phyloP scores from a whole-genome alignment of 2,113 vertebrate species.

The Peromyscus leucopus region DNA sequence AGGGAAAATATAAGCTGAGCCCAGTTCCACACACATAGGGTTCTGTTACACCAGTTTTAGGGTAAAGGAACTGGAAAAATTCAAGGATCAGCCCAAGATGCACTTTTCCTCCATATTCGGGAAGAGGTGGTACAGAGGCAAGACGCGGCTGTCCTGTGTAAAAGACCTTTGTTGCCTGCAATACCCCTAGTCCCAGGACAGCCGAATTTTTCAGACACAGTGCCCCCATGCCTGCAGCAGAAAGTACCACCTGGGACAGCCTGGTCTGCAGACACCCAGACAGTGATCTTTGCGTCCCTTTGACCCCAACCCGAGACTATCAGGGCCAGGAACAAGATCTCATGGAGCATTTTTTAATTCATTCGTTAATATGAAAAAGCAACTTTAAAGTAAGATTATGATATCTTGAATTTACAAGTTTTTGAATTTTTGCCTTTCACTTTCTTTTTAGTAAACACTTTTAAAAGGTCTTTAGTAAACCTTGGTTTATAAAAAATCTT shows the following conservation, averaged over 20 bases:
- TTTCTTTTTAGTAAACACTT: background rate
- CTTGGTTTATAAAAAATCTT: constrained; percentile 7
- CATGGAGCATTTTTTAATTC: background rate
- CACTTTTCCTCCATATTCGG: constrained; percentile 95
- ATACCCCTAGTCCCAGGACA: constrained; percentile 71
- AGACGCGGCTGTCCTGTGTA: constrained; percentile 90
- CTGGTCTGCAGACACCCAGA: constrained; percentile 69
- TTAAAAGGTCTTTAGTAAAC: background rate
- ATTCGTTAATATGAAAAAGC: background rate
- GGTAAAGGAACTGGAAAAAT: constrained; percentile 96
- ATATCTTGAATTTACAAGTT: background rate
- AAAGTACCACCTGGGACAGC: constrained; percentile 92
- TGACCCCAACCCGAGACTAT: constrained; percentile 62
- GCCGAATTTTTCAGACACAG: too few relatives aligned
- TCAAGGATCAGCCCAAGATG: constrained; percentile 95
- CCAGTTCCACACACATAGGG: constrained; percentile 97
- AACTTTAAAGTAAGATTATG: constrained; percentile 8
- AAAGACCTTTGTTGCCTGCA: constrained; percentile 90
- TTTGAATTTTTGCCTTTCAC: constrained; percentile 10
- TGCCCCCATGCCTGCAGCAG: constrained; percentile 68
- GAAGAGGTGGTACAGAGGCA: constrained; percentile 94
- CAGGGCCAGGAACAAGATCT: constrained; percentile 78
- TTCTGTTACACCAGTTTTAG: constrained; percentile 97
- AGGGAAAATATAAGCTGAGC: constrained; percentile 92
- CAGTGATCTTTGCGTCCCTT: fast-evolving